Base-by-base conservation (phyloP, 2,888 invertebrate species). In the Eupithecia dodoneata region DNA sequence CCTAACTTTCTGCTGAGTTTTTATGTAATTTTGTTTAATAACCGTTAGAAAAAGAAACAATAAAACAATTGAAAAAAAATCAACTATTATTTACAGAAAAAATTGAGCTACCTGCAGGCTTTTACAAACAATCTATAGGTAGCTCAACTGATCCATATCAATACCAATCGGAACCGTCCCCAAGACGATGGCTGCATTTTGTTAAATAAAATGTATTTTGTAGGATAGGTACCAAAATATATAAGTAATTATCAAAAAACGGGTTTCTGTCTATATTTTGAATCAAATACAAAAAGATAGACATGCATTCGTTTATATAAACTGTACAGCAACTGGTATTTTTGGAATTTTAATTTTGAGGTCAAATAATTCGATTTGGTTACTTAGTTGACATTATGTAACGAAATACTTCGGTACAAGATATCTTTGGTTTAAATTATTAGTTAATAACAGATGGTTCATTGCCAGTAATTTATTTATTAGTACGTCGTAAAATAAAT, bases 271-370 rank as follows among this genome's bases (percentile, higher is more conserved):
- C 9, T 9, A 41, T 41, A 41, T 41, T 41, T 66, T 42, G 5
- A 41, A 18, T 10, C 7, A 42, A 42, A 42, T 4, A 66, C 9
- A 42, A 10, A 3, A 59, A 59, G 18, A 59, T 3, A 59, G 55
- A 59, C 18, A n/a, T n/a, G 15, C 6, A 59, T 63, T 63, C 18
- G 18, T 30, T 63, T 63, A 63, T 63, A 63, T 30, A 4, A 63
- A 63, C 10, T 12, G 9, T 30, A 30, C 10, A 63, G 10, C 30
- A 41, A 18, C 55, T 5, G 69, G 81, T 30, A 76, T 63, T 75
- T 72, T 45, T 71, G 63, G 74, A 82, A 82, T 82, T 73, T 78
- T 66, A 82, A 83, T 83, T 83, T 83, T 82, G 72, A 49, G 73
- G 71, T 75, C 75, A 71, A 45, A 45, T 12, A 6, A 63, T 76